Evolutionary conservation across 2,797 vertebrate species (phyloP).

Genomic region (Etheostoma perlongum): DNA sequence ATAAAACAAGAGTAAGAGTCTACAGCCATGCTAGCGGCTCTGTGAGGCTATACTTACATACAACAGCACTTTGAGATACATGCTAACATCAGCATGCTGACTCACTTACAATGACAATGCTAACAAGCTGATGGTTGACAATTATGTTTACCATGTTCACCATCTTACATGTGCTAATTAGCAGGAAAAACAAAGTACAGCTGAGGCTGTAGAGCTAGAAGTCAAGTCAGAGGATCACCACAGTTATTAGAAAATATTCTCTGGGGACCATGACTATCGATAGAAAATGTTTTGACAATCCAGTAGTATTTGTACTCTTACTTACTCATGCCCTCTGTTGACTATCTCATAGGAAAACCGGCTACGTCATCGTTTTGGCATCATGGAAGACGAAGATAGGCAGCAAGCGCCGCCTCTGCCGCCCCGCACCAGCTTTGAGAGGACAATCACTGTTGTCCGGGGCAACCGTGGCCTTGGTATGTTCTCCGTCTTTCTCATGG

Average conservation of each 20-base stretch:
- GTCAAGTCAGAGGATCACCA: not conserved
- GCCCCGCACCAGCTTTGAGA: slow-evolving; percentile 86
- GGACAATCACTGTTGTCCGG: slow-evolving; percentile 93
- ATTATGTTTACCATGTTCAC: not conserved
- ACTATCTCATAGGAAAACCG: slow-evolving; percentile 79
- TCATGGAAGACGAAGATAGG: slow-evolving; percentile 73
- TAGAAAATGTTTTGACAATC: not conserved
- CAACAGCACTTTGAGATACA: not conserved
- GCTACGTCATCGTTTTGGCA: slow-evolving; percentile 70
- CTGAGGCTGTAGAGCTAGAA: not conserved
- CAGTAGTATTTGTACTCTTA: slow-evolving; percentile 1
- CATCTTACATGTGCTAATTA: not conserved
- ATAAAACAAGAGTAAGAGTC: not conserved
- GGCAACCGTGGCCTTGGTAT: slow-evolving; percentile 98
- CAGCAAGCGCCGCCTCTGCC: slow-evolving; percentile 64
- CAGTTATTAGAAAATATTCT: not conserved
- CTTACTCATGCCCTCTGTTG: slow-evolving; percentile 3
- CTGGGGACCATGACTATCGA: not conserved
- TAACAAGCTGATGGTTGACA: not conserved
- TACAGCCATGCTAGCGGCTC: not conserved
- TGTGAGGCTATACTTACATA: not conserved
- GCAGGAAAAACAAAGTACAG: not conserved
- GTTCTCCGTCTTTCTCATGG: slow-evolving; percentile 82
- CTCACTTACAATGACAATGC: not conserved
- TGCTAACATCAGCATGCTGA: not conserved